Conservation (phyloP, 2,797 vertebrate species). For the Leuciscus waleckii region DNA sequence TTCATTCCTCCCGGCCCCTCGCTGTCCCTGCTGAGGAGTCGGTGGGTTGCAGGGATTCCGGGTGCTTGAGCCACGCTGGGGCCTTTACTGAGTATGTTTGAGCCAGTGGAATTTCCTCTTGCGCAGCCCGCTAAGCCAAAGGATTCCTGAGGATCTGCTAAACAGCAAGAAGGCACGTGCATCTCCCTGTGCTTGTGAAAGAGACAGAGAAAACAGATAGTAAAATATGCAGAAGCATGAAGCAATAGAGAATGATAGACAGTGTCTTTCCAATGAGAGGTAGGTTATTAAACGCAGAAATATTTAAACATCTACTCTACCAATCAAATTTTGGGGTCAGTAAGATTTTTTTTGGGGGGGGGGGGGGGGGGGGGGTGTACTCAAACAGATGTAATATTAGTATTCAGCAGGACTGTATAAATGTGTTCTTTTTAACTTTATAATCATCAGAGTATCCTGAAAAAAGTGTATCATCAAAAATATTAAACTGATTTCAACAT, state of each 20-base stretch:
- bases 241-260: background rate
- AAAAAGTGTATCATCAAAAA: background rate
- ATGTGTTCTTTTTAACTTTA: background rate
- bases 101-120: constrained; percentile 73
- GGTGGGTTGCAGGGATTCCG: constrained; percentile 49
- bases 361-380: too few relatives aligned
- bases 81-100: constrained; percentile 66
- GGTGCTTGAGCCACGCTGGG: constrained; percentile 46
- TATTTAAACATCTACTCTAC: background rate
- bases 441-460: background rate
- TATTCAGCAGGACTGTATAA: too few relatives aligned
- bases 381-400: too few relatives aligned
- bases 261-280: background rate
- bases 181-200: constrained; percentile 59
- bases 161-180: constrained; percentile 60
- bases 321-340: background rate
- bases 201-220: constrained; percentile 30
- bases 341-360: too few relatives aligned
- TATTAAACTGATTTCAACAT: background rate
- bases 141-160: constrained; percentile 51
- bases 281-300: background rate
- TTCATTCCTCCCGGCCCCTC: constrained; percentile 31
- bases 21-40: constrained; percentile 53
- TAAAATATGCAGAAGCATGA: constrained; percentile 41
- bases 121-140: constrained; percentile 50